phyloP scores from a whole-genome alignment of 2,113 vertebrate genomes.

The Symphodus melops region DNA sequence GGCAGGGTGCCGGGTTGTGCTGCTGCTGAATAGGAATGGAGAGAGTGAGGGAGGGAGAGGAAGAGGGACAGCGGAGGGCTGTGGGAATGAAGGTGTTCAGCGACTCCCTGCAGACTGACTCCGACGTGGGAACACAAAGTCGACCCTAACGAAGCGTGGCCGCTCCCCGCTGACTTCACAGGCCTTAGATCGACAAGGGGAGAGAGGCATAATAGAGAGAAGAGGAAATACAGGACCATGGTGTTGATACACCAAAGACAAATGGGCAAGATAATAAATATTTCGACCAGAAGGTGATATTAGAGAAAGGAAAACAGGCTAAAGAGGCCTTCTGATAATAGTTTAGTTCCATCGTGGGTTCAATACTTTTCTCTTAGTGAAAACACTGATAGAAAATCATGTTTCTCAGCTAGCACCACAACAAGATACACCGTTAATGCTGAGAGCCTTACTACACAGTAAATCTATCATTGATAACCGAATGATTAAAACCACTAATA shows the following conservation, averaged over 20 bases:
- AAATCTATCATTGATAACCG: no score
- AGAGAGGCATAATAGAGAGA: neutral
- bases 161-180: conserved; percentile 57
- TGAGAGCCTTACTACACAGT: no score
- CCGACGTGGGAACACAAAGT: conserved; percentile 69
- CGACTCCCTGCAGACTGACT: conserved; percentile 61
- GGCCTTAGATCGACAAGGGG: neutral
- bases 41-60: conserved; percentile 1
- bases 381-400: neutral
- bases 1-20: conserved; percentile 12
- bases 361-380: neutral
- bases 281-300: neutral
- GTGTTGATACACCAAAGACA: neutral
- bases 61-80: conserved; percentile 11
- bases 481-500: no score
- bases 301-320: neutral
- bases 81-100: conserved; percentile 74
- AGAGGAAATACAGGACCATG: conserved; percentile 8
- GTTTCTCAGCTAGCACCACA: no score
- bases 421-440: no score
- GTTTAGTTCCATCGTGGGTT: neutral
- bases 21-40: conserved; percentile 26
- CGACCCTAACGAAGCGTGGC: conserved; percentile 65
- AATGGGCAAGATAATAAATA: neutral
- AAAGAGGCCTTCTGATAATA: neutral